Evolutionary conservation across 2,113 vertebrate genomes (phyloP).

Genomic region (Pithys albifrons): DNA sequence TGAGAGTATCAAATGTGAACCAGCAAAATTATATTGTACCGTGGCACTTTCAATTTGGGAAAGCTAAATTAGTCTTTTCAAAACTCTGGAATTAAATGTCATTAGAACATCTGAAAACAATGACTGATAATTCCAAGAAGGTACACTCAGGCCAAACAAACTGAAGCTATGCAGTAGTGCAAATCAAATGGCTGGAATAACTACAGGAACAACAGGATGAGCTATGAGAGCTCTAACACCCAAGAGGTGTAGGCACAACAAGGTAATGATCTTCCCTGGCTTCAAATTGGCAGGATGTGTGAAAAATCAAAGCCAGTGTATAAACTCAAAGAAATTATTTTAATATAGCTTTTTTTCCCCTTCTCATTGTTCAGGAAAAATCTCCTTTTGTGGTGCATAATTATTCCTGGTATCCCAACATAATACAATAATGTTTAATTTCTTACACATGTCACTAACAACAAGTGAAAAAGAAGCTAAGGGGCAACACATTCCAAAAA

Average conservation of each 20-base stretch:
- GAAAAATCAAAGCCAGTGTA: background rate
- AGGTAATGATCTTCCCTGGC: background rate
- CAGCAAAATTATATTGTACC: background rate
- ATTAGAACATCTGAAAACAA: slow-evolving; percentile 26
- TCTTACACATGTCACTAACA: background rate
- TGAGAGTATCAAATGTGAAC: background rate
- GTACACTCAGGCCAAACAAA: background rate
- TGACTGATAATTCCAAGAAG: background rate
- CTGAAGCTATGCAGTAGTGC: background rate
- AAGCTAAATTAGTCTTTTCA: slow-evolving; percentile 10
- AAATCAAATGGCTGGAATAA: background rate
- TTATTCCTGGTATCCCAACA: background rate
- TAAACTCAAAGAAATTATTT: background rate
- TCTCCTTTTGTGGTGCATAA: background rate
- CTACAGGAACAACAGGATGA: background rate
- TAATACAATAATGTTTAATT: background rate
- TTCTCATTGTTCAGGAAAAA: background rate
- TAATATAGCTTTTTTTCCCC: background rate
- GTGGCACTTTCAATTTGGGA: background rate
- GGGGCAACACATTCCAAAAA: background rate
- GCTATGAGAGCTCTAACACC: background rate
- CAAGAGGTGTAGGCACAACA: background rate
- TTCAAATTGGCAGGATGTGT: background rate
- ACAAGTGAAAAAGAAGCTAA: slow-evolving; percentile 23
- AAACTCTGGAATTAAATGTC: slow-evolving; percentile 34